phyloP scores from a whole-genome alignment of 2,113 vertebrate species.

The Rhinolophus sinicus region DNA sequence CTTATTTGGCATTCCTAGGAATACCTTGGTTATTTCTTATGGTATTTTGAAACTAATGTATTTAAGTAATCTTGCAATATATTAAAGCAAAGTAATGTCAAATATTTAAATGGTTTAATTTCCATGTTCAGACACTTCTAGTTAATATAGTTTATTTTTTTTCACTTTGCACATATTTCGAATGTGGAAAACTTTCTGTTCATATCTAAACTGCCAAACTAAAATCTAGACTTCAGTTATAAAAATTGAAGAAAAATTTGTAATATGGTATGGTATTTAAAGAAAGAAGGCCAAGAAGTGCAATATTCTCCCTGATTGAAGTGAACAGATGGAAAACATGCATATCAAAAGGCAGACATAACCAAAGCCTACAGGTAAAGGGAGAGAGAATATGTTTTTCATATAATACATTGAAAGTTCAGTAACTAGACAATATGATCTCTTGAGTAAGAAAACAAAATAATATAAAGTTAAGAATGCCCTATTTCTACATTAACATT shows the following conservation, averaged over 20 bases:
- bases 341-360: not conserved
- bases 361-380: not conserved
- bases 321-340: not conserved
- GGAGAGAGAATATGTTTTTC: not conserved
- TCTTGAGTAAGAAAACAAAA: not conserved
- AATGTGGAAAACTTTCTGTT: not conserved
- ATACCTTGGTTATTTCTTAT: not conserved
- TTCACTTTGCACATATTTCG: not conserved
- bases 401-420: not conserved
- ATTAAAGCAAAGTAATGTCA: not conserved
- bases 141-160: not conserved
- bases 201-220: not conserved
- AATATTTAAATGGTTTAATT: constrained; percentile 32
- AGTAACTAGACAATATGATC: not conserved
- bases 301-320: not conserved
- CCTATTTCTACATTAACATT: not conserved
- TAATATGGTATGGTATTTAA: not conserved
- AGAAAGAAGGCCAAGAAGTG: not conserved
- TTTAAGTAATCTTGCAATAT: not conserved
- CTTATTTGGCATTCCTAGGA: not conserved
- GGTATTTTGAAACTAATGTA: not conserved
- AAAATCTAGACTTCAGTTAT: not conserved
- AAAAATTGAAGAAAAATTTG: not conserved
- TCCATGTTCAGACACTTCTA: not conserved
- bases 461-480: not conserved